Base-by-base conservation (phyloP, 37 sponge, comb jelly and placozoan species). In the Cladorhizidae sp. region DNA sequence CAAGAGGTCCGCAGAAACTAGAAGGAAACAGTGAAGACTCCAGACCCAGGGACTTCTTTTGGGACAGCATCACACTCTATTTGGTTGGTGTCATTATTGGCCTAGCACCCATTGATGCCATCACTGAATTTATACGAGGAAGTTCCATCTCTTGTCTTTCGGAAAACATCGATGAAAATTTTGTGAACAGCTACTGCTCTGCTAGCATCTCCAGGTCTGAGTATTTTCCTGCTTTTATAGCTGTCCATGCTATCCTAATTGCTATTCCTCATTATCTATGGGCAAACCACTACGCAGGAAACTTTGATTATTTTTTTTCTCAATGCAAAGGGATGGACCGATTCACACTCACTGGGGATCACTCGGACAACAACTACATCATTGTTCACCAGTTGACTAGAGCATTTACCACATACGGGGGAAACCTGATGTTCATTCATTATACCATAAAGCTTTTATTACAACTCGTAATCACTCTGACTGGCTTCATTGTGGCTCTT, bases 51-150 rank as follows among this genome's bases (percentile, higher is more conserved):
- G 85, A 83, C 12, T 89, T 89, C 85, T 89, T 89, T 51, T 89
- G 90, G 90, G 90, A 89, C 70, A 74, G 76, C 1, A 67, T 84
- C 64, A 68, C 70, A 21, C 80, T 89, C 49, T 89, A 80, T 61
- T 42, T 89, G 41, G 84, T 89, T 37, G 76, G 78, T 0, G 76
- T 74, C 14, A 84, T 89, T 1, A 23, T 89, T 35, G 90, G 57
- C 0, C 74, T 89, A 2, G 71, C 85, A 5, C 76, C 69, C 9
- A 56, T 84, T 45, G 90, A 84, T 56, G 76, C 61, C 9, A n/a
- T 89, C 55, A 43, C 75, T 18, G 90, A 89, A 31, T 89, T 74
- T 64, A 69, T 87, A 15, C 69, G 82, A 6, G 83, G 82, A 22
- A 82, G 77, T 52, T 41, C 28, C 35, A 72, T 81, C 9, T 33